A percentile compares a stretch with the other conserved stretches of the same genome.
Conservation (phyloP, 2,888 invertebrate species). For the Eucera pruinosa region DNA sequence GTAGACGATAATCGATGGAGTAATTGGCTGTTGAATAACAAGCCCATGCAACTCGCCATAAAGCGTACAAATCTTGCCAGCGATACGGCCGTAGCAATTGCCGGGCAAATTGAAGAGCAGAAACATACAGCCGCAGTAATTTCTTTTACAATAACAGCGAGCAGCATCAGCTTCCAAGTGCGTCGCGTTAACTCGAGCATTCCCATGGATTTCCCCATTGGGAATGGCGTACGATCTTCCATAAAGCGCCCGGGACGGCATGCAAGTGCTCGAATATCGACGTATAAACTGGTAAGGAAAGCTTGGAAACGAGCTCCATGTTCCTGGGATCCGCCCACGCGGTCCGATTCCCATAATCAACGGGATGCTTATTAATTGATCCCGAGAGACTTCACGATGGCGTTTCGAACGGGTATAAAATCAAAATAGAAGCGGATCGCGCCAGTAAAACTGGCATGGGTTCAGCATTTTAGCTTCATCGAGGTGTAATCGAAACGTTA, state of each 20-base stretch:
- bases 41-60: neutral
- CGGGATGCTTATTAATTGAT: conserved; percentile 59
- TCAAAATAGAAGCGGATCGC: neutral
- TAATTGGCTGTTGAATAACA: neutral
- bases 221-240: conserved; percentile 2
- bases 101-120: conserved; percentile 9
- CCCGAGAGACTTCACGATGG: conserved; percentile 18
- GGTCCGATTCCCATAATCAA: conserved; percentile 40
- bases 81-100: neutral
- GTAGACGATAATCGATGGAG: conserved; percentile 5
- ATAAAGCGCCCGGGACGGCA: conserved; percentile 4
- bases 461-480: conserved; percentile 57
- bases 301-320: neutral
- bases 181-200: conserved; percentile 21
- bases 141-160: neutral
- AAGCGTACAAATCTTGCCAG: neutral
- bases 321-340: conserved; percentile 21
- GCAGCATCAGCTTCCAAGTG: neutral
- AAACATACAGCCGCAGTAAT: neutral
- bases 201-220: conserved; percentile 17
- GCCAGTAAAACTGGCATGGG: conserved; percentile 20
- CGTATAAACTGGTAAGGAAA: conserved; percentile 10
- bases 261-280: neutral
- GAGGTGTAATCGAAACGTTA: conserved; percentile 21
- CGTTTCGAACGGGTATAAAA: neutral